Percentiles rank a stretch among this genome's conserved stretches.
Conservation (phyloP, 2,888 invertebrate species). For the Xestia xanthographa region DNA sequence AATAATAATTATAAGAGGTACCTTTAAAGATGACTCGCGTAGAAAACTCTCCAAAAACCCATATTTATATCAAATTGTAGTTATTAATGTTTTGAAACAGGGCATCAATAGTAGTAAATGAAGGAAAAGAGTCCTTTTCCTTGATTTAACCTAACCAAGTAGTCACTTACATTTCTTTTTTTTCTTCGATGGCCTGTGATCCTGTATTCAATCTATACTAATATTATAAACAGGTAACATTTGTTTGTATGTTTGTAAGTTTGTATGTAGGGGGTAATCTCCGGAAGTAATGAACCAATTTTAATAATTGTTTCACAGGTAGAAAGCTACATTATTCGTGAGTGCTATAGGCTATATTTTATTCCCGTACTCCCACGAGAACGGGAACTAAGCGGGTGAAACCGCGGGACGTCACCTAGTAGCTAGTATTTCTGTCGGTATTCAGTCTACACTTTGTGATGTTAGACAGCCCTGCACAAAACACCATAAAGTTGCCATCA, state of each 20-base stretch:
- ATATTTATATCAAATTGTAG: not conserved
- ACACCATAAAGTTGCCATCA: slow-evolving; percentile 68
- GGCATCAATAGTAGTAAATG: not conserved
- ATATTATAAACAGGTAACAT: too few relatives aligned
- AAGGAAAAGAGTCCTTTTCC: not conserved
- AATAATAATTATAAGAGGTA: not conserved
- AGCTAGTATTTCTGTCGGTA: not conserved
- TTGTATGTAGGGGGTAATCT: too few relatives aligned
- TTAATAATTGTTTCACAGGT: too few relatives aligned
- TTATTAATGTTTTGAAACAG: not conserved
- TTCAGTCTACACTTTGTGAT: not conserved
- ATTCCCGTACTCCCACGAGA: too few relatives aligned
- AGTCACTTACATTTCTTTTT: not conserved
- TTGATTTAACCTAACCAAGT: too few relatives aligned
- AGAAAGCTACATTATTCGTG: too few relatives aligned
- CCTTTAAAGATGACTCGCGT: not conserved
- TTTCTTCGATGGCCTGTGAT: not conserved
- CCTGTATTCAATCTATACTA: too few relatives aligned
- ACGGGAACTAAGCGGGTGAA: too few relatives aligned
- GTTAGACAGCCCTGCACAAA: slow-evolving; percentile 51
- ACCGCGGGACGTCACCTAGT: too few relatives aligned
- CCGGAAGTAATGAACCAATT: too few relatives aligned
- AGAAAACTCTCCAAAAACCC: not conserved
- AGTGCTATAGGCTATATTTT: too few relatives aligned
- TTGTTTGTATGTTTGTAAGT: too few relatives aligned